phyloP scores from a whole-genome alignment of 2,888 invertebrate species.

The Rotaria magnacalcarata region DNA sequence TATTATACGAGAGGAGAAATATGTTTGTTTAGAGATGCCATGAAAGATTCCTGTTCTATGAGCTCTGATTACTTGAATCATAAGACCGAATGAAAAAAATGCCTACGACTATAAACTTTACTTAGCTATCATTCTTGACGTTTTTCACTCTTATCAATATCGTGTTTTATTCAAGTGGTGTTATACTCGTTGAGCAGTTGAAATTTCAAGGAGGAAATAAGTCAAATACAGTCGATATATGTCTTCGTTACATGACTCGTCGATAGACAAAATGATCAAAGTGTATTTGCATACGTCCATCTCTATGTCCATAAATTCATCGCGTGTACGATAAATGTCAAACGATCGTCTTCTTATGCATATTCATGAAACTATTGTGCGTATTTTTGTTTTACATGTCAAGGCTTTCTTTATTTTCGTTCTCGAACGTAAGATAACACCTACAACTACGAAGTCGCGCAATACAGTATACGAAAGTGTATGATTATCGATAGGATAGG shows the following conservation, averaged over 20 bases:
- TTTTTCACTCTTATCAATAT: neutral
- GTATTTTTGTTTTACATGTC: neutral
- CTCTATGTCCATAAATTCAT: neutral
- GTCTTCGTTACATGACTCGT: neutral
- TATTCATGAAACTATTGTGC: neutral
- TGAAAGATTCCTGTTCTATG: neutral
- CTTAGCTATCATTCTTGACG: neutral
- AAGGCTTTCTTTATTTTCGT: neutral
- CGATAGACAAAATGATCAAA: slow-evolving; percentile 17
- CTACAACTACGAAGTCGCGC: neutral
- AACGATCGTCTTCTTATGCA: neutral
- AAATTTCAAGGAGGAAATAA: neutral
- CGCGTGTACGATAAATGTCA: neutral
- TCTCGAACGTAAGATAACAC: neutral
- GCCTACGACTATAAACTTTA: neutral
- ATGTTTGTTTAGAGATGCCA: neutral
- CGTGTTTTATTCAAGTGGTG: neutral
- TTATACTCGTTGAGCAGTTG: neutral
- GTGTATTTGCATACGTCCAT: neutral
- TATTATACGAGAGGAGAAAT: neutral
- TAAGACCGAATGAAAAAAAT: neutral
- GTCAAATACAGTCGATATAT: neutral
- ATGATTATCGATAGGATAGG: no score
- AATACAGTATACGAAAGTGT: no score
- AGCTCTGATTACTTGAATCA: neutral